Conservation (phyloP, 2,797 vertebrate genomes). For the Tapirus indicus region DNA sequence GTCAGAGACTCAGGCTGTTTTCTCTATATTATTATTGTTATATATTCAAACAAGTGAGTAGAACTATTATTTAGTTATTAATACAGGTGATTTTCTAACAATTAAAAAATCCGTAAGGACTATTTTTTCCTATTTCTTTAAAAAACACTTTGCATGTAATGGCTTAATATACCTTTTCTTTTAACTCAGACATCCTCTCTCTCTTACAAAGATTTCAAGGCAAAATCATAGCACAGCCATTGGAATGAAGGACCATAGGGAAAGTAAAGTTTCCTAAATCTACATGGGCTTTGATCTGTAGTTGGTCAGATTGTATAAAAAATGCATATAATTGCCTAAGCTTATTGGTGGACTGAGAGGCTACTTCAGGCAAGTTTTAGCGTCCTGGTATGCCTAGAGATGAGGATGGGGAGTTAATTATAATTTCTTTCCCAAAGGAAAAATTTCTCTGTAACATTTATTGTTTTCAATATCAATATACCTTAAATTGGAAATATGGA, state of each 20-base stretch:
- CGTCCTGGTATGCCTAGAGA: not conserved
- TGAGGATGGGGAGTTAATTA: constrained; percentile 49
- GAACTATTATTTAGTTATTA: not conserved
- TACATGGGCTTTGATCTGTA: not conserved
- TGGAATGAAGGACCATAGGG: not conserved
- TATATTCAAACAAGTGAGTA: not conserved
- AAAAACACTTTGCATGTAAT: not conserved
- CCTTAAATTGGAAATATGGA: constrained; percentile 56
- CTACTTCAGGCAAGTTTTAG: constrained; percentile 22
- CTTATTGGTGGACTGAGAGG: constrained; percentile 13
- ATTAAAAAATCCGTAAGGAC: not conserved
- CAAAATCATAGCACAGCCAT: not conserved
- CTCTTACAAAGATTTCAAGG: constrained; percentile 37
- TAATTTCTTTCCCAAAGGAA: constrained; percentile 61
- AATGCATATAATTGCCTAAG: constrained; percentile 21
- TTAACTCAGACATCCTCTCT: not conserved
- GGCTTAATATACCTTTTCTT: not conserved
- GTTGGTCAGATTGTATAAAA: constrained; percentile 15
- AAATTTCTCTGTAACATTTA: constrained; percentile 59
- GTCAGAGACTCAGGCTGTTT: not conserved
- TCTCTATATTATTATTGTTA: not conserved
- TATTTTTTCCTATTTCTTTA: not conserved
- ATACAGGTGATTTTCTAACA: constrained; percentile 11
- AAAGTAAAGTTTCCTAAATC: constrained; percentile 55
- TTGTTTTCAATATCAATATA: constrained; percentile 65